Evolutionary conservation across 1,140 invertebrate genomes (phyloP), one percentile per base, ranked within the genome.

Genomic region (Drosophila ogumai): DNA sequence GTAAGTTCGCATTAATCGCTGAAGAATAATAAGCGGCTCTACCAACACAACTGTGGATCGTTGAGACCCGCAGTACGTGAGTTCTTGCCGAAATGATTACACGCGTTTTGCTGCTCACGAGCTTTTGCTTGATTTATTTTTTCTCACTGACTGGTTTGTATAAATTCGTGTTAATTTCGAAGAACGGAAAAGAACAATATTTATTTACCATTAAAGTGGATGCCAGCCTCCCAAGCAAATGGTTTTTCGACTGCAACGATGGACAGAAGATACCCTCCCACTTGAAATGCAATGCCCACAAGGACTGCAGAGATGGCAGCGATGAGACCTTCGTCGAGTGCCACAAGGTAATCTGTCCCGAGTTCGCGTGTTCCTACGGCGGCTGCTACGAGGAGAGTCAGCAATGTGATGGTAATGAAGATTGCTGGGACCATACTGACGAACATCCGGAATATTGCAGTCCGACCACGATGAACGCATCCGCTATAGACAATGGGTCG

Each of bases 351-450:
- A 76, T 80, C 1, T 95, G 94, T 58, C 81, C 87, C 3, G 69
- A 91, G 1, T 93, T 93, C 86, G 91, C 92, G 8, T 96, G 95
- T 65, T 71, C 91, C 6, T 91, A 95, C 59, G 95, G 95, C 3
- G 94, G 93, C 1, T 96, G 95, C 57, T 93, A 95, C 8, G 82
- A 92, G 32, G 91, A 93, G 8, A 93, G 94, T 38, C 77, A 81
- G 1, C 85, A 84, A 28, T 96, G 95, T 72, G 93, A 97, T 92
- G 93, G 94, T 0, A 32, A 91, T 1, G 81, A 86, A 31, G 94
- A 97, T 63, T 97, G 96, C 82, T 44, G 92, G 0, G 95, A 96
- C 79, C 93, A 94, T n/a, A 96, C 95, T 3, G 97, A 97, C 91
- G 96, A 97, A 31, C 22, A 6, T n/a, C 17, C n/a, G 40, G 78